Base-by-base conservation (phyloP, 2,113 vertebrate species). In the Sinosuthora webbiana region DNA sequence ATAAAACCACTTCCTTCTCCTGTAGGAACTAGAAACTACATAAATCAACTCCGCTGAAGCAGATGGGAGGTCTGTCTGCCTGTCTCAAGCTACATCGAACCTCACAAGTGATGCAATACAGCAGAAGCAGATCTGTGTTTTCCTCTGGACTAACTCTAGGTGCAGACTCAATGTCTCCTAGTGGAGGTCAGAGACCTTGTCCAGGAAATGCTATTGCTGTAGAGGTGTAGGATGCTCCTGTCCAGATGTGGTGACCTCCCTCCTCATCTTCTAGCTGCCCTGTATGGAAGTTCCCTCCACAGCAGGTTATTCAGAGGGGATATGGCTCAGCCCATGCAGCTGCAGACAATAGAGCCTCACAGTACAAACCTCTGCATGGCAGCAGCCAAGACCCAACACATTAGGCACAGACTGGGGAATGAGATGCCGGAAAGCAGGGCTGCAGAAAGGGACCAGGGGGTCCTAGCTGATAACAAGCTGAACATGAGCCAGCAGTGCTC, bases 1-100 rank as follows among this genome's bases (percentile, higher is more conserved):
- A 80, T 37, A 93, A 95, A 94, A 59, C 79, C 68, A 86, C 71
- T 80, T 96, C 83, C 71, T 86, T 62, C 50, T 90, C 53, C 62
- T 83, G 45, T 33, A 92, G 71, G 59, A 95, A 82, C 79, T 10
- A 86, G 62, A 76, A 94, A 85, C 53, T 44, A 14, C 17, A 18
- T 91, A 78, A 91, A 91, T n/a, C 79, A 94, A 59, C 76, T 45
- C 60, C 79, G 62, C n/a, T 71, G 56, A 89, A 81, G 65, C 1
- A 7, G 70, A 69, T 37, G 49, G 42, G 35, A 92, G 49, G 71
- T 47, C 77, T 75, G 73, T 55, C 74, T 84, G 69, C 56, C 27
- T 30, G 21, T 76, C 77, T 89, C 57, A 75, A 64, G 56, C 49
- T 69, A 79, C 2, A 3, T 47, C 65, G 79, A 31, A 44, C 68